Conservation (phyloP, 2,797 vertebrate species). For the Australoheros facetus region DNA sequence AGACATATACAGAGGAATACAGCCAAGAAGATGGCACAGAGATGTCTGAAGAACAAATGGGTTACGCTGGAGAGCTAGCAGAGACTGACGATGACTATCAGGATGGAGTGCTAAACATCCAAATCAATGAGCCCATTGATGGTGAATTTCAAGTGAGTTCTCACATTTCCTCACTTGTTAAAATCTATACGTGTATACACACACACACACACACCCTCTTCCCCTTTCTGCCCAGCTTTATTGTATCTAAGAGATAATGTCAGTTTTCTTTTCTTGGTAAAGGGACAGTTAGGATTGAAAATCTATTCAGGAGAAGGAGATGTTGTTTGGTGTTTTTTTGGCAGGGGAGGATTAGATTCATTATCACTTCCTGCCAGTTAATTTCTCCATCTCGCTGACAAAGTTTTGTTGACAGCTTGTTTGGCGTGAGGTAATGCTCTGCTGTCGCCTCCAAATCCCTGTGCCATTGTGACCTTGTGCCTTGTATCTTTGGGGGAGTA, state of each 20-base stretch:
- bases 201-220: slow-evolving; percentile 2
- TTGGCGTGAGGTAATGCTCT: slow-evolving; percentile 88
- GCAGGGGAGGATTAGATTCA: slow-evolving; percentile 79
- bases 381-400: slow-evolving; percentile 93
- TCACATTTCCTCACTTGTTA: slow-evolving; percentile 50
- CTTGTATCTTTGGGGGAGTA: slow-evolving; percentile 86
- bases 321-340: slow-evolving; percentile 65
- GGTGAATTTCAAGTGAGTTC: slow-evolving; percentile 93
- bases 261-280: slow-evolving; percentile 76
- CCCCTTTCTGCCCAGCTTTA: slow-evolving; percentile 60
- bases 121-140: slow-evolving; percentile 94
- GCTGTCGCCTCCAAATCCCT: slow-evolving; percentile 86
- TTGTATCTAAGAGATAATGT: slow-evolving; percentile 84
- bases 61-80: slow-evolving; percentile 84
- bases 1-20: slow-evolving; percentile 83
- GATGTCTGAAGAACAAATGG: slow-evolving; percentile 85
- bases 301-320: slow-evolving; percentile 85
- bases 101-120: slow-evolving; percentile 95
- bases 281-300: slow-evolving; percentile 80
- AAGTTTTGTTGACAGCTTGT: slow-evolving; percentile 98
- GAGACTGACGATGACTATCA: slow-evolving; percentile 85
- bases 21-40: slow-evolving; percentile 78
- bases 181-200: not conserved
- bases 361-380: slow-evolving; percentile 93
- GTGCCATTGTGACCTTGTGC: slow-evolving; percentile 92